Evolutionary conservation across 2,888 invertebrate species (phyloP), one percentile per base, ranked within the genome.

Genomic region (Hedychridium roseum): DNA sequence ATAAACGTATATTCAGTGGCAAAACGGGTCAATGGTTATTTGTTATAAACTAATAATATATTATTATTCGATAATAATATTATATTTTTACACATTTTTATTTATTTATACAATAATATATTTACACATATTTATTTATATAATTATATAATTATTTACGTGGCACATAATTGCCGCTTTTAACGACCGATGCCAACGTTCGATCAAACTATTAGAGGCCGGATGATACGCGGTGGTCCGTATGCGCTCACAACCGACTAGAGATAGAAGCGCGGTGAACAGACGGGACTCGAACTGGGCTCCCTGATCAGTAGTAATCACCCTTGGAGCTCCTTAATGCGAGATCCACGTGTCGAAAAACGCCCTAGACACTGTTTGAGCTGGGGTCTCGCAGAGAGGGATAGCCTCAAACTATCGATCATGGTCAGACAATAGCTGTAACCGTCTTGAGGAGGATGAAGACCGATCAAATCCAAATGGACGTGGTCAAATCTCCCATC

Each of bases 381-480:
- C 65, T 9, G 62, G 51, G 14, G 64, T 64, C 41, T 75, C 54
- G 14, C 34, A 17, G 3, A 74, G 23, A 1, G 74, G 73, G 7
- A 64, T 43, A 1, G 64, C 70, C 44, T 69, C 70, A 64, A 68
- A 7, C 71, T 30, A 39, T 77, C 71, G 3, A 71, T 55, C 14
- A 53, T 48, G 1, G 73, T 74, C 1, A 75, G 58, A 17, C 60
- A 60, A 52, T 73, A 77, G 5, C 11, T n/a, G n/a, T 5, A n/a
- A 5, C n/a, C 14, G 7, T 31, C 31, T 5, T 5, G 27, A 15
- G 9, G n/a, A 2, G 31, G 31, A 6, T 7, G 31, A 5, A 11
- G 31, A 11, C 31, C 31, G 5, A 31, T 11, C 6, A 31, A 7
- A 12, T 31, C 31, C 5, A 31, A 7, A 11, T 31, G 31, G 14